Base-by-base conservation (phyloP, 2,888 invertebrate species). In the Dascillus cervinus region DNA sequence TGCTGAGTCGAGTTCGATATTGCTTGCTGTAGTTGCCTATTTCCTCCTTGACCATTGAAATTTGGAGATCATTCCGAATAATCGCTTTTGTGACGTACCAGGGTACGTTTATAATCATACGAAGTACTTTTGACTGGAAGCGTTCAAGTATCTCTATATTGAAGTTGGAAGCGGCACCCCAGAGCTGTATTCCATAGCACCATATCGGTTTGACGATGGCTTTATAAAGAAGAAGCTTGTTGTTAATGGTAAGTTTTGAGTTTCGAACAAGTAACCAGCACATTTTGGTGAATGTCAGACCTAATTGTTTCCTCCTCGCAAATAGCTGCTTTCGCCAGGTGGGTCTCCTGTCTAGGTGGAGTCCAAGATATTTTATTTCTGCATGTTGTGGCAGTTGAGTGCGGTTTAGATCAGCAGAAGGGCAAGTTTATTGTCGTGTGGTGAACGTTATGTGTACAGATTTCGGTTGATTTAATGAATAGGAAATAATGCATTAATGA, bases 11-110 rank as follows among this genome's bases (percentile, higher is more conserved):
- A 13, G 13, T 26, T 12, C n/a, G 12, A 13, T 26, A 13, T 29
- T 29, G n/a, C 25, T 20, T 29, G 29, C 29, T 29, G 21, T 11
- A 29, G 8, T 21, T 29, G 9, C 21, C 11, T 3, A 29, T 20
- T 21, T 21, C 22, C n/a, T 29, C 13, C 29, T 29, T 29, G 21
- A 29, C 21, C 13, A 14, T 29, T 29, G 11, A 6, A 13, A 29
- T 29, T 29, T 29, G 13, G 10, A 29, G 11, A 29, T 29, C 11
- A 5, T 26, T 19, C 9, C 21, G 20, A 20, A 20, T 11, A 26
- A 17, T 17, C 20, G 26, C 26, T 14, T 21, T 32, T 26, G 26
- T 13, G 15, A 26, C 32, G 20, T 32, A 32, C 32, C 25, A 32
- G 20, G 23, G 25, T 8, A 22, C 12, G n/a, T 11, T 21, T 17